Evolutionary conservation across 2,113 vertebrate genomes (phyloP).

Genomic region (Macrotis lagotis): DNA sequence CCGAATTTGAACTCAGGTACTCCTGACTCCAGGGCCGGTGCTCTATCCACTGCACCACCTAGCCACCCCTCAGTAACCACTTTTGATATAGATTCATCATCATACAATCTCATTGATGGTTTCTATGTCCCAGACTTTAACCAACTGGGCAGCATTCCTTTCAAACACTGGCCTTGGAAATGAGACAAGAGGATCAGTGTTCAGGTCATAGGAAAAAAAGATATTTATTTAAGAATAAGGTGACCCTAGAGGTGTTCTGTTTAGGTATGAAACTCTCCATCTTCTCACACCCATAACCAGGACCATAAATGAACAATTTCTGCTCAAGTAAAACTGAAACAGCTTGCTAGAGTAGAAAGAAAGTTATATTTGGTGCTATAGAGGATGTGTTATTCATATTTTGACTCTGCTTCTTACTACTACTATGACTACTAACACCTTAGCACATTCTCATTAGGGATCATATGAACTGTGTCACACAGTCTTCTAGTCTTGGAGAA

Average conservation of each 20-base stretch:
- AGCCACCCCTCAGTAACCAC: neutral
- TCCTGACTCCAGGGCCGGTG: too few relatives aligned
- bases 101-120: neutral
- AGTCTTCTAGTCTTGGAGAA: neutral
- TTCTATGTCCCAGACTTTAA: neutral
- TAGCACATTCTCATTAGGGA: neutral
- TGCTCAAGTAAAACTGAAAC: neutral
- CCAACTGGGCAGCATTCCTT: neutral
- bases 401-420: neutral
- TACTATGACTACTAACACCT: neutral
- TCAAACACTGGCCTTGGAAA: neutral
- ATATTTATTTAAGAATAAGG: neutral
- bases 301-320: neutral
- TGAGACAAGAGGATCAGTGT: neutral
- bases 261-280: neutral
- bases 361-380: neutral
- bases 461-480: neutral
- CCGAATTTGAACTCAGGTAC: too few relatives aligned
- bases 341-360: neutral
- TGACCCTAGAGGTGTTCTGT: neutral
- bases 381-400: too few relatives aligned
- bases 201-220: neutral
- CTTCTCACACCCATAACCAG: neutral
- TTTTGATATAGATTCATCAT: neutral
- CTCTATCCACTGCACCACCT: too few relatives aligned